Evolutionary conservation across 1,140 invertebrate species (phyloP), one percentile per base, ranked within the genome.

Genomic region (Lepidurus apus): DNA sequence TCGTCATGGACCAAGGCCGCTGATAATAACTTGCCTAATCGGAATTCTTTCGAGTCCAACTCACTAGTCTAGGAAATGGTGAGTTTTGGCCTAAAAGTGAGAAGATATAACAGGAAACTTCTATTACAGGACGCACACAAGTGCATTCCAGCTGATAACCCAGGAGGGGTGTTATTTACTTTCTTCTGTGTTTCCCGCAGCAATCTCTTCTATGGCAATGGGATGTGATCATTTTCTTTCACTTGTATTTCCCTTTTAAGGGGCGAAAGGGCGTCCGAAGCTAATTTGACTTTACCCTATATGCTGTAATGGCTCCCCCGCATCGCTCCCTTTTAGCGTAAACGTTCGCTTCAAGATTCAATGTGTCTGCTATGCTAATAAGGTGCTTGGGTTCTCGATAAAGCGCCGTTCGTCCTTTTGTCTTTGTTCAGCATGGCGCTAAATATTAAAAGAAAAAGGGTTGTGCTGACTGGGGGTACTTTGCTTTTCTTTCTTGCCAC

Each of bases 291-390:
- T 65, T 65, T n/a, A 65, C 53, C 13, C 21, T 65, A 17, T 65
- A 21, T 17, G 53, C 10, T 65, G 17, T 65, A n/a, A 65, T 65
- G 13, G 53, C 53, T 65, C 53, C 53, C 45, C 53, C 53, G 53
- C 53, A 65, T 65, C 53, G 53, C 53, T n/a, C 21, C 53, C 53
- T 65, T 65, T 65, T 65, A 65, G 21, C 53, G 21, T 65, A 65
- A 21, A 9, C 53, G 17, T 65, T 65, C 53, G 17, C 6, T 13
- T 17, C 53, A 9, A 65, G 21, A 34, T 34, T 34, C 34, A 65
- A 65, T 65, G 53, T 65, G 53, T 65, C 53, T 65, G 53, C 53
- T 65, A 65, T 65, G 53, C 53, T 65, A 65, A 65, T 65, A n/a
- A 65, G 53, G 13, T 65, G 21, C 53, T n/a, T 65, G 53, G 53